Evolutionary conservation across 2,797 vertebrate genomes (phyloP), one percentile per base, ranked within the genome.

Genomic region (Lagodon rhomboides): DNA sequence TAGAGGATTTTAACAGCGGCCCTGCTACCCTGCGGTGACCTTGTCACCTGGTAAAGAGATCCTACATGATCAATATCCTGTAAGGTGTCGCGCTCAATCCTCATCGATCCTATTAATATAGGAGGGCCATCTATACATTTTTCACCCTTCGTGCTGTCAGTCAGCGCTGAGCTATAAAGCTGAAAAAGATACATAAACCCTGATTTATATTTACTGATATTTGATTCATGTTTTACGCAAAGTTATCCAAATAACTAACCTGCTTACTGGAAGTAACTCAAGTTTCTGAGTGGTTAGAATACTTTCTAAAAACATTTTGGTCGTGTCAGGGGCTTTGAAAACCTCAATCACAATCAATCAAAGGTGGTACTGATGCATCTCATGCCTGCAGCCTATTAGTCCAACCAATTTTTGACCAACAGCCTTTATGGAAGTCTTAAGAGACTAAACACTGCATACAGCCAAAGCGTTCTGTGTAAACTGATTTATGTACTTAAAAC

Each of bases 401-500:
- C 16, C 20, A 49, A 66, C 17, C 10, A 3, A 68, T 46, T 27
- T 79, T 63, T 51, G 25, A 59, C 34, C 47, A 72, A 43, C n/a
- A 43, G 54, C 23, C 17, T 79, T 56, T 53, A 51, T 66, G 30
- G 25, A 46, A 44, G 10, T 58, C 12, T 22, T 7, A 60, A 16
- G n/a, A 44, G 34, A 20, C 3, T 30, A 61, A 68, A 66, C 18
- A 22, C 51, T 53, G 25, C 34, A 69, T 64, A 63, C 18, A 9
- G 38, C 1, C 38, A 38, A 8, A 0, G 1, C 13, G 5, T 22
- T 51, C 47, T 75, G 22, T 62, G 61, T 66, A 59, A 79, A 82
- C 60, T 51, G 50, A 53, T 77, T 16, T 68, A 46, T 66, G 47
- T 13, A 64, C 53, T 47, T 54, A 74, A 1, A 70, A 68, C 66